phyloP scores from a whole-genome alignment of 1,140 invertebrate genomes.

The Hylaeus volcanicus region DNA sequence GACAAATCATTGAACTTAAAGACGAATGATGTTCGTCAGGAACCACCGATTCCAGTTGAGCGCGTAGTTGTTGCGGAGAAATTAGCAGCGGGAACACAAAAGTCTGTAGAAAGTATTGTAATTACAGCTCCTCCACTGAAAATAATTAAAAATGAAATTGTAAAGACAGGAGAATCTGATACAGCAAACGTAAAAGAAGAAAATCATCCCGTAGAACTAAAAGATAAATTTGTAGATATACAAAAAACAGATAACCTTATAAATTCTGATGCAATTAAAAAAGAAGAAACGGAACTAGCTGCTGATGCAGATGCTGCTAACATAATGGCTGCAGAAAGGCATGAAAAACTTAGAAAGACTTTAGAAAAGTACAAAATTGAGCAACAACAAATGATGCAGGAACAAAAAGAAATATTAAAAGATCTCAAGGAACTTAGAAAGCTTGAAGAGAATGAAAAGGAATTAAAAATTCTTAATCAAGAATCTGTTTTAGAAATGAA shows the following conservation, averaged over 20 bases:
- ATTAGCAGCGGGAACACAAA: slow-evolving; percentile 52
- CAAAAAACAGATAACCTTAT: slow-evolving; percentile 72
- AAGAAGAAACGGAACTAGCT: slow-evolving; percentile 78
- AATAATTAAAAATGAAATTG: slow-evolving; percentile 51
- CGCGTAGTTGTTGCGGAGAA: slow-evolving; percentile 63
- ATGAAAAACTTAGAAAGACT: slow-evolving; percentile 81
- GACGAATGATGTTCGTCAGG: slow-evolving; percentile 74
- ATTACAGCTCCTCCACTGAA: slow-evolving; percentile 52
- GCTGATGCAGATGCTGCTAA: slow-evolving; percentile 68
- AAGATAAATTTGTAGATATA: slow-evolving; percentile 60
- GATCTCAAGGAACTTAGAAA: slow-evolving; percentile 81
- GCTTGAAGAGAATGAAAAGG: slow-evolving; percentile 7
- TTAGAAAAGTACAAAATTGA: slow-evolving; percentile 82
- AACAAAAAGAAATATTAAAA: slow-evolving; percentile 82
- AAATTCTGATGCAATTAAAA: slow-evolving; percentile 78
- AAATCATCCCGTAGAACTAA: slow-evolving; percentile 77
- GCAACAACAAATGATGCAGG: slow-evolving; percentile 82
- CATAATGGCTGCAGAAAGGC: slow-evolving; percentile 66
- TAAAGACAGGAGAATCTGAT: slow-evolving; percentile 70
- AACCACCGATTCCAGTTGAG: slow-evolving; percentile 81
- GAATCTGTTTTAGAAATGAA: not conserved
- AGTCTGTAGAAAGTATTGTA: slow-evolving; percentile 39
- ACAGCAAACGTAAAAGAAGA: slow-evolving; percentile 75
- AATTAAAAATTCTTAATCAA: slow-evolving; percentile 11
- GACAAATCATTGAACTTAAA: slow-evolving; percentile 37